phyloP scores from a whole-genome alignment of 1,140 invertebrate genomes.

The Antheraea mylitta region DNA sequence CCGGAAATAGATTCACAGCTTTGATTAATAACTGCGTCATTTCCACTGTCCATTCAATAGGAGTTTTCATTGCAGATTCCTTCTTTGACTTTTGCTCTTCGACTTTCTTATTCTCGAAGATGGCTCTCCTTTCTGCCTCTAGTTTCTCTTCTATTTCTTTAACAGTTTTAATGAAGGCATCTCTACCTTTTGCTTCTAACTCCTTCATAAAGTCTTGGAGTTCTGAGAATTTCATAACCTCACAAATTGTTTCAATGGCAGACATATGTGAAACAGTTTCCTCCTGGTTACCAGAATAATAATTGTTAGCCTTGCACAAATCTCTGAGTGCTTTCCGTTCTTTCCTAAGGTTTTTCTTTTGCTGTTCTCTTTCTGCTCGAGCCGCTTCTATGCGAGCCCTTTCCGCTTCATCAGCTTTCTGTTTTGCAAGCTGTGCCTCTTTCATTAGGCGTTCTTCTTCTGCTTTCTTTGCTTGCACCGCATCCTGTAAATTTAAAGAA shows the following conservation, averaged over 20 bases:
- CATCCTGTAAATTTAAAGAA: conserved; percentile 81
- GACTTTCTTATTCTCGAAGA: conserved; percentile 78
- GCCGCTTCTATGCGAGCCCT: conserved; percentile 88
- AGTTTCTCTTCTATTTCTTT: conserved; percentile 86
- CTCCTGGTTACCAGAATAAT: conserved; percentile 87
- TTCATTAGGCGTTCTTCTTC: conserved; percentile 88
- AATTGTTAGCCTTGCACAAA: conserved; percentile 92
- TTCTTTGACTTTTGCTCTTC: conserved; percentile 67
- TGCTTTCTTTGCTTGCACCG: conserved; percentile 88
- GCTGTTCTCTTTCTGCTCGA: conserved; percentile 91
- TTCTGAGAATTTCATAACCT: conserved; percentile 85
- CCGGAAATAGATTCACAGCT: conserved; percentile 97
- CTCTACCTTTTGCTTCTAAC: conserved; percentile 82
- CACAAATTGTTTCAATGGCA: conserved; percentile 93
- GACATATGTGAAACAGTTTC: conserved; percentile 92
- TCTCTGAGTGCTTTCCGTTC: conserved; percentile 92
- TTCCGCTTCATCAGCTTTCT: conserved; percentile 90
- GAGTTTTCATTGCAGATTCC: conserved; percentile 61
- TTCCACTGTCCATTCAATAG: conserved; percentile 89
- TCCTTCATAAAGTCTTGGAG: conserved; percentile 88
- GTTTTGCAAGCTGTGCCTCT: conserved; percentile 88
- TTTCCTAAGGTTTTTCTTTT: conserved; percentile 91
- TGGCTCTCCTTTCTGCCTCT: conserved; percentile 86
- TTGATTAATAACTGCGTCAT: conserved; percentile 94
- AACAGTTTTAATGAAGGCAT: conserved; percentile 84